These are phyloP conservation scores for Agrochola litura DNA, from an alignment of 2,888 invertebrate species.

Conservation along the genomic window DNA sequence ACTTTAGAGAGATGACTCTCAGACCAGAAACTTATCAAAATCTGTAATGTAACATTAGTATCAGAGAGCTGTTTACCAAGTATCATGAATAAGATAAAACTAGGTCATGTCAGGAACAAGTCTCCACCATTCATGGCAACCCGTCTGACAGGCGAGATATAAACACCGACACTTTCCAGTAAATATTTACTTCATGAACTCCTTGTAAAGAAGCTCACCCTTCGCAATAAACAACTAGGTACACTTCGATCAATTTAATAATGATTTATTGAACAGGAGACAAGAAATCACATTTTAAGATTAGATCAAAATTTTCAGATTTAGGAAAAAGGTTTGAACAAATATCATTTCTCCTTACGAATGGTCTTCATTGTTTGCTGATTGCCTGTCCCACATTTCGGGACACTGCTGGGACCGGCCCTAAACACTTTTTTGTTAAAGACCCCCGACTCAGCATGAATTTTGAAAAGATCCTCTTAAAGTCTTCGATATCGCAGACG, in stretches of 20 bases:
- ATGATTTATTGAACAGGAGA: slow-evolving; percentile 30
- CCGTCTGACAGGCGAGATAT: slow-evolving; percentile 27
- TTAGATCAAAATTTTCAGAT: background rate
- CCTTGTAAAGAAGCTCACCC: slow-evolving; percentile 24
- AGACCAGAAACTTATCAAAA: slow-evolving; percentile 13
- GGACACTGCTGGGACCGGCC: background rate
- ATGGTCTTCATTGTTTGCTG: slow-evolving; percentile 21
- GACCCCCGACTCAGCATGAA: slow-evolving; percentile 38
- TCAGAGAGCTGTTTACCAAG: slow-evolving; percentile 51
- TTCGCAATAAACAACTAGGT: slow-evolving; percentile 14
- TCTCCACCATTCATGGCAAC: slow-evolving; percentile 50
- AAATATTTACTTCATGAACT: slow-evolving; percentile 42
- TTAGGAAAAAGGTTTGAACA: slow-evolving; percentile 29
- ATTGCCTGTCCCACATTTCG: slow-evolving; percentile 36
- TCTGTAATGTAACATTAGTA: slow-evolving; percentile 35
- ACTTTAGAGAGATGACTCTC: background rate
- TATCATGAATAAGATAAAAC: slow-evolving; percentile 54
- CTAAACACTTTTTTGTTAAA: slow-evolving; percentile 44
- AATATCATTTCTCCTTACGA: slow-evolving; percentile 12
- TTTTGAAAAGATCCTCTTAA: slow-evolving; percentile 29
- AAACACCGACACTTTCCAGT: slow-evolving; percentile 31
- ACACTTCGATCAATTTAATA: slow-evolving; percentile 25
- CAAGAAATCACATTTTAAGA: slow-evolving; percentile 11
- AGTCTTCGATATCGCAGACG: background rate
- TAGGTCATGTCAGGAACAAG: slow-evolving; percentile 59